Evolutionary conservation across 2,113 vertebrate species (phyloP).

Genomic region (Eupsittula cactorum): DNA sequence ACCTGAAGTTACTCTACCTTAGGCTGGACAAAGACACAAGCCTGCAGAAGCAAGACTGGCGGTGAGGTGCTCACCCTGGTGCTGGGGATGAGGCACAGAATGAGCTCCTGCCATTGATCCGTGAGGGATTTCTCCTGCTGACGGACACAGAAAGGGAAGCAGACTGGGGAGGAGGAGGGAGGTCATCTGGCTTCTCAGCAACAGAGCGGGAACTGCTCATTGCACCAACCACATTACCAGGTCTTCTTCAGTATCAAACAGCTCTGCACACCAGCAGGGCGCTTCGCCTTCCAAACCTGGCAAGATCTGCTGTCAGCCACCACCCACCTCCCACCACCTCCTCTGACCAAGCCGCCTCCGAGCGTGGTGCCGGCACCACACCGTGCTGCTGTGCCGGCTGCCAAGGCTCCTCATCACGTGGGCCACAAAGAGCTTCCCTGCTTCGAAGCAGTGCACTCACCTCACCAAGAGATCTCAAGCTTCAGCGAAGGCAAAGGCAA

Average conservation of each 20-base stretch:
- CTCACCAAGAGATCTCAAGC: accelerated
- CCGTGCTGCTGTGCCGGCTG: accelerated
- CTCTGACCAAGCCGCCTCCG: not conserved
- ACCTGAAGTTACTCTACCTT: not conserved
- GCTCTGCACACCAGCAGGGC: accelerated
- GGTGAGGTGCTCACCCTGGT: not conserved
- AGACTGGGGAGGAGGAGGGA: not conserved
- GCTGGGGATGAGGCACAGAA: accelerated
- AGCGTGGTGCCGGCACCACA: not conserved
- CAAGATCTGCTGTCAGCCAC: accelerated
- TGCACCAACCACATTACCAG: not conserved
- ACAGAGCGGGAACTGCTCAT: not conserved
- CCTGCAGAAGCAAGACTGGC: not conserved
- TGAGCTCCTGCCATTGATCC: accelerated
- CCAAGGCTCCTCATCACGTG: accelerated
- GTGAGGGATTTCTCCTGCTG: not conserved
- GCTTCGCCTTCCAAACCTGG: accelerated
- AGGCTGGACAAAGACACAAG: not conserved
- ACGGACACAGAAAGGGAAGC: not conserved
- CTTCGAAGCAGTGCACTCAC: accelerated
- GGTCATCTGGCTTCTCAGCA: not conserved
- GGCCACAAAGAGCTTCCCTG: not conserved
- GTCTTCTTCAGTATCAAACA: not conserved
- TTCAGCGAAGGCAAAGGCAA: not conserved
- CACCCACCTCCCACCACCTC: not conserved